A percentile compares a stretch with the other conserved stretches of the same genome.
Evolutionary conservation across 2,797 vertebrate genomes (phyloP).

Genomic region (Sardinella longiceps): DNA sequence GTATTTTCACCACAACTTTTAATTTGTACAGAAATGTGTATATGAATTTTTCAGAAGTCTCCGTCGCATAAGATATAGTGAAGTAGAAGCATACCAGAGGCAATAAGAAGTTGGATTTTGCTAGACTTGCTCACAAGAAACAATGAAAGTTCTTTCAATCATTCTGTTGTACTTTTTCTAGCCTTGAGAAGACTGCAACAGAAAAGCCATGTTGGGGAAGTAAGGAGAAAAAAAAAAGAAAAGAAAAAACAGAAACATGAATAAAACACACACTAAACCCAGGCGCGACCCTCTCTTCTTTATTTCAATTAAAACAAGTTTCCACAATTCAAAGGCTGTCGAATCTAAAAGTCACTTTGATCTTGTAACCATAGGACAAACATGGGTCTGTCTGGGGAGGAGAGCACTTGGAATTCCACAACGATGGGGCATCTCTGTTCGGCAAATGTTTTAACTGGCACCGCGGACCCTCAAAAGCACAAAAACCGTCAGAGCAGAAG

Average conservation of each 20-base stretch:
- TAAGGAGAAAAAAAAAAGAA: neutral
- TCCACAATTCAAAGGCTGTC: slow-evolving; percentile 64
- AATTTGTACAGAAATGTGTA: neutral
- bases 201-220: slow-evolving; percentile 9
- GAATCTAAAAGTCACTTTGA: slow-evolving; percentile 67
- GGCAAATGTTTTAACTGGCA: slow-evolving; percentile 56
- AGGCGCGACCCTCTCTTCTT: slow-evolving; percentile 53
- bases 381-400: slow-evolving; percentile 46
- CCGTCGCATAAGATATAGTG: neutral
- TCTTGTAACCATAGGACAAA: slow-evolving; percentile 63
- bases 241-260: slow-evolving; percentile 10
- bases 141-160: slow-evolving; percentile 54
- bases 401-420: slow-evolving; percentile 61
- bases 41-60: neutral
- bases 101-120: neutral
- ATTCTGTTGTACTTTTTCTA: slow-evolving; percentile 25
- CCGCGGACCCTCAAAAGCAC: slow-evolving; percentile 53
- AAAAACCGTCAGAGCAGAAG: slow-evolving; percentile 57
- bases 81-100: neutral
- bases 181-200: slow-evolving; percentile 41
- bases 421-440: slow-evolving; percentile 56
- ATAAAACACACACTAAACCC: slow-evolving; percentile 52
- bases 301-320: slow-evolving; percentile 71
- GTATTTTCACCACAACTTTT: neutral
- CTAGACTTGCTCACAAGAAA: slow-evolving; percentile 28